Base-by-base conservation (phyloP, 2,888 invertebrate genomes). In the Drosophila greeni region DNA sequence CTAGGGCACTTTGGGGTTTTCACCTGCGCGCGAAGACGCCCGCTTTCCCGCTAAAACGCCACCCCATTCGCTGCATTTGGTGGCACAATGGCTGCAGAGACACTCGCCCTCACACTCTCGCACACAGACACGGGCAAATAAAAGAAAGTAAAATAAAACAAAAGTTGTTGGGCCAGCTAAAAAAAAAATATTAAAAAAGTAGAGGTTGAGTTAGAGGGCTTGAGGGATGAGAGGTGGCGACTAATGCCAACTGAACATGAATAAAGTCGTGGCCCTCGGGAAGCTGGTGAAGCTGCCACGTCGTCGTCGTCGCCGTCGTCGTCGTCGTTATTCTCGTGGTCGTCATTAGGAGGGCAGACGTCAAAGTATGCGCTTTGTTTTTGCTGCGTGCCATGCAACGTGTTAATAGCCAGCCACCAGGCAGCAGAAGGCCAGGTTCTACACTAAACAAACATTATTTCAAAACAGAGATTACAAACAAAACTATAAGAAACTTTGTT, bases 1-100 rank as follows among this genome's bases (percentile, higher is more conserved):
- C 83, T 73, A 66, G 72, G 83, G 81, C 83, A 81, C 81, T 82
- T 82, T 82, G 81, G 81, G 83, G 83, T 75, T 83, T 82, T 81
- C 81, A 82, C 81, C 81, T 82, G 83, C 72, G 55, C 37, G 57
- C 37, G 31, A 47, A 47, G 45, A 47, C 23, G 29, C 54, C 43
- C 26, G 60, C 11, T 48, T 48, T 42, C 39, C 24, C 48, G 18
- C 47, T 14, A 16, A 16, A 26, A 14, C 11, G n/a, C 37, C 37
- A 18, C 42, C 59, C 58, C 48, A 36, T 48, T 55, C 47, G 60
- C 67, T 62, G 66, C 68, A 69, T 61, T 74, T 68, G 72, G 69
- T 69, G 74, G 60, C 73, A 78, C 81, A 80, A 80, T 78, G 72
- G 72, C 55, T 65, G 49, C 48, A 39, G 52, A 39, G 52, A 65